Base-by-base conservation (phyloP, 2,888 invertebrate genomes). In the Cataglyphis cursor region DNA sequence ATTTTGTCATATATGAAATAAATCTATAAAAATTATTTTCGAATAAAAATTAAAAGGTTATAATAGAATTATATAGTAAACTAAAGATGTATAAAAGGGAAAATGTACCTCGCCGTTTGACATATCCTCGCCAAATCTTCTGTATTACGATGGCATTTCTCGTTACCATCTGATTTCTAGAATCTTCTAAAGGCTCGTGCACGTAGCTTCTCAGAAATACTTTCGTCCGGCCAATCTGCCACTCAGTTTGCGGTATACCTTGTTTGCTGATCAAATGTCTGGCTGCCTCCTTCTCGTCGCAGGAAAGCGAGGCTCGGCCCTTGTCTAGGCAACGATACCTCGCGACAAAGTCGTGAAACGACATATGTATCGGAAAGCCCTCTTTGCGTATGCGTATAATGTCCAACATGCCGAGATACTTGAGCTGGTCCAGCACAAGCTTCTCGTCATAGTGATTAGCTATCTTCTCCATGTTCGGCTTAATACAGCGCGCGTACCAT, bases 401-500 rank as follows among this genome's bases (percentile, higher is more conserved):
- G 95, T 99, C 98, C 94, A 98, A 96, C 98, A 99, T 98, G 85
- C 98, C 99, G 85, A 99, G 96, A 95, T 99, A 99, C 92, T 97
- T 97, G 72, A 99, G 95, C 95, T 99, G 99, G 92, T 98, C 98
- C 90, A 98, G 95, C 1, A 99, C 98, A 82, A 98, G 95, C 80
- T 96, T 96, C 82, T 97, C 97, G 93, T 97, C 97, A 95, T 97
- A 99, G 92, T 97, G 96, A 92, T 98, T 97, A 0, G 98, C 96
- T 76, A 96, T 96, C 95, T 99, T 99, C 91, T 97, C 96, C 94
- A 97, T 96, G 94, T 99, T 99, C 0, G 99, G 98, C 93, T 99
- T 99, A 92, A 99, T 98, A 94, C 99, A 99, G 64, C 99, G 96
- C 51, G 98, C 98, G 94, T 98, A 98, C 98, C 98, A 98, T 1